Evolutionary conservation across 1,140 invertebrate species (phyloP).

Genomic region (Nebria ingens): DNA sequence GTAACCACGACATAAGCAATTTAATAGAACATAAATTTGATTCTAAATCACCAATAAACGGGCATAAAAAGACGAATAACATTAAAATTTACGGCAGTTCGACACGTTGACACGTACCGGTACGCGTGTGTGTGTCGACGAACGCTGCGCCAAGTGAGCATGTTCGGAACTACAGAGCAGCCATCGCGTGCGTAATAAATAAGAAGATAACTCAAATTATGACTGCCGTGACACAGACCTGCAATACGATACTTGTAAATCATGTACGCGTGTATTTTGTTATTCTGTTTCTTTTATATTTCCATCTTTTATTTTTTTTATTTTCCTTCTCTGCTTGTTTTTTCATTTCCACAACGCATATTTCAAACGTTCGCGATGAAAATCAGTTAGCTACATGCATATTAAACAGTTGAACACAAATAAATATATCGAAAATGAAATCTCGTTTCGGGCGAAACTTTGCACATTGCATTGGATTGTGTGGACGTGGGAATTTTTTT

Average conservation of each 20-base stretch:
- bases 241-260: conserved; percentile 30
- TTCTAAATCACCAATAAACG: background rate
- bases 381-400: conserved; percentile 23
- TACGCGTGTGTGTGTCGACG: conserved; percentile 1
- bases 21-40: background rate
- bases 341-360: conserved; percentile 19
- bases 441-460: background rate
- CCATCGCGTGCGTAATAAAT: conserved; percentile 22
- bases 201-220: conserved; percentile 27
- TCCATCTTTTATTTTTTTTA: no score
- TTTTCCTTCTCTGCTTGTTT: no score
- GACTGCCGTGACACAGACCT: conserved; percentile 21
- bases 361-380: conserved; percentile 26
- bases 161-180: background rate
- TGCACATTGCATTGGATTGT: no score
- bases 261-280: conserved; percentile 17
- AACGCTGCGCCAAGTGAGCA: no score
- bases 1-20: background rate
- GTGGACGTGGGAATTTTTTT: no score
- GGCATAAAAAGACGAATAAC: background rate
- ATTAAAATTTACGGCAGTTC: conserved; percentile 7
- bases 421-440: background rate
- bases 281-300: no score
- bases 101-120: conserved; percentile 3
- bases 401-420: conserved; percentile 13